Percentiles rank a stretch among this genome's conserved stretches.
phyloP scores from a whole-genome alignment of 2,113 vertebrate genomes.

The Noturus placidus region DNA sequence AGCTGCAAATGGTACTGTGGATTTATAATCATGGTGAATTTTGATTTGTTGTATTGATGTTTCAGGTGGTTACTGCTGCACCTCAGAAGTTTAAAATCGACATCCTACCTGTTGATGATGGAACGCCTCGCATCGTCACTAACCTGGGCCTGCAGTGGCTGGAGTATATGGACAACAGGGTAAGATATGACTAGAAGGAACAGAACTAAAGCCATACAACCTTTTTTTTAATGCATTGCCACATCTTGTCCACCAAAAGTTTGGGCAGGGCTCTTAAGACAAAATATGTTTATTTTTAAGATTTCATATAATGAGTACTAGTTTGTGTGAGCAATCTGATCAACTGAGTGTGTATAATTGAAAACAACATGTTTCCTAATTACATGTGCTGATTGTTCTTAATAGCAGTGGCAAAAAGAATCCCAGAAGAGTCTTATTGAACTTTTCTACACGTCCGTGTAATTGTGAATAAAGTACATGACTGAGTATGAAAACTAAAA shows the following conservation, averaged over 20 bases:
- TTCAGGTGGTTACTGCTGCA: conserved; percentile 83
- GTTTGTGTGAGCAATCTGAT: neutral
- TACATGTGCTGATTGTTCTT: no score
- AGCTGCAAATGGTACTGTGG: neutral
- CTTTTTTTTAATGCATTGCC: neutral
- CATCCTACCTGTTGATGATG: conserved; percentile 86
- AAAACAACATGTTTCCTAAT: neutral
- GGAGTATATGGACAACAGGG: conserved; percentile 88
- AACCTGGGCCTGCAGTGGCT: conserved; percentile 96
- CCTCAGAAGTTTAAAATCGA: conserved; percentile 90
- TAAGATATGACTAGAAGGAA: conserved; percentile 50
- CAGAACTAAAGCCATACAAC: neutral
- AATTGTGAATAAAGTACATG: no score
- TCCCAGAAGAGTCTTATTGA: no score
- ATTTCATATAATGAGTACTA: neutral
- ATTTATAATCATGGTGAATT: neutral
- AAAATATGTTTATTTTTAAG: neutral
- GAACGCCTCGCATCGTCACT: conserved; percentile 87
- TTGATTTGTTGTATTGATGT: neutral
- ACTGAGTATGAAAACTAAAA: neutral
- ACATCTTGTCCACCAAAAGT: neutral
- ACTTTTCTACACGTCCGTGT: no score
- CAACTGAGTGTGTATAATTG: no score
- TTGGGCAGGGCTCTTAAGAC: neutral
- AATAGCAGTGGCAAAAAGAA: no score